These are phyloP conservation scores for Blastobasis adustella DNA, from an alignment of 2,888 invertebrate species.

Conservation along the genomic window DNA sequence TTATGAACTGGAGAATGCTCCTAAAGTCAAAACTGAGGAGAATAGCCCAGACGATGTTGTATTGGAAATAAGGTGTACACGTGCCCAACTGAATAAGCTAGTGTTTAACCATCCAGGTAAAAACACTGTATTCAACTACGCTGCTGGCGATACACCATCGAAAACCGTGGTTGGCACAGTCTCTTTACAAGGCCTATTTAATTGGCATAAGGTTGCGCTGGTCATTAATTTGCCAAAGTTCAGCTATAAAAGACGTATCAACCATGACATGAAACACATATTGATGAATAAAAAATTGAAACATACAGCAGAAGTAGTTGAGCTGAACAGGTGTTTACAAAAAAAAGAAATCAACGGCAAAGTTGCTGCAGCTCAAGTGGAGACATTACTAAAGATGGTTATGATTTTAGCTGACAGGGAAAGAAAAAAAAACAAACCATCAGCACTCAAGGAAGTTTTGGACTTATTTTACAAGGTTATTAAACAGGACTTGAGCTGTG, in stretches of 20 bases:
- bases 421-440: neutral
- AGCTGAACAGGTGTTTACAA: conserved; percentile 15
- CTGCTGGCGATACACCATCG: conserved; percentile 14
- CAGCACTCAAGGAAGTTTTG: neutral
- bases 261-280: conserved; percentile 23
- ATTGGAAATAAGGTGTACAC: conserved; percentile 34
- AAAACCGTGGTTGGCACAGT: conserved; percentile 17
- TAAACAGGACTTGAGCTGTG: conserved; percentile 16
- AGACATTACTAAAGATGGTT: neutral
- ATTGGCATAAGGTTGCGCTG: conserved; percentile 30
- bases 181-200: conserved; percentile 26
- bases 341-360: neutral
- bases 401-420: neutral
- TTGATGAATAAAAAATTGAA: conserved; percentile 29
- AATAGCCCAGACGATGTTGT: conserved; percentile 20
- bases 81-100: conserved; percentile 33
- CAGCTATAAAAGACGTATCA: conserved; percentile 20
- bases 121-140: conserved; percentile 40
- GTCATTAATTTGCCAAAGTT: conserved; percentile 18
- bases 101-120: conserved; percentile 25
- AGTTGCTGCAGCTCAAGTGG: neutral
- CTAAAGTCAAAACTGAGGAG: conserved; percentile 5
- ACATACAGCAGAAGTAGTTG: neutral
- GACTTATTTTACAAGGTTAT: conserved; percentile 16
- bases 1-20: conserved; percentile 7